Conservation (phyloP, 64 coral and sea anemone species). For the Actinia equina region DNA sequence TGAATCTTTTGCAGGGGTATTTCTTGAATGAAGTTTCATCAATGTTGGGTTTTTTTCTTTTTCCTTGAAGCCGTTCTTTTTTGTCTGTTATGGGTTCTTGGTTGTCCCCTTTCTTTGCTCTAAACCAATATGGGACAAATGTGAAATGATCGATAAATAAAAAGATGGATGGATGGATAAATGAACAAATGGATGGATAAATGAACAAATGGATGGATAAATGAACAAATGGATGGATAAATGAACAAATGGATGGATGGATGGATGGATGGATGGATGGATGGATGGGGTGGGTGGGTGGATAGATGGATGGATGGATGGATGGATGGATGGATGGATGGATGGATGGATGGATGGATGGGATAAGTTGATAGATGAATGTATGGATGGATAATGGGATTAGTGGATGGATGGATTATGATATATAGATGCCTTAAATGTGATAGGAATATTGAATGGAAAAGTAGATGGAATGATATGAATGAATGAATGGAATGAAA, state of each 20-base stretch:
- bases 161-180: not conserved
- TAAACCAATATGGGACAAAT: not conserved
- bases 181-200: not conserved
- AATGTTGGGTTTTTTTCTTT: slow-evolving; percentile 29
- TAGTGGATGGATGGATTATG: not conserved
- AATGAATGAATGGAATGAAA: no score
- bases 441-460: not conserved
- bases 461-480: not conserved
- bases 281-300: no score
- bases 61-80: slow-evolving; percentile 57
- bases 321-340: no score
- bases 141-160: not conserved
- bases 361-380: no score
- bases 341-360: no score
- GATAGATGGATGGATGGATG: no score
- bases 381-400: no score
- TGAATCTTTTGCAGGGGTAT: slow-evolving; percentile 73
- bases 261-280: no score
- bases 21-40: slow-evolving; percentile 44
- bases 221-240: not conserved
- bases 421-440: not conserved
- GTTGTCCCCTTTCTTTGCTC: slow-evolving; percentile 42
- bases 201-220: not conserved
- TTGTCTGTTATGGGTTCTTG: slow-evolving; percentile 55
- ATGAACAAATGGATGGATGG: not conserved